Conservation (phyloP, 2,113 vertebrate genomes). For the Meriones unguiculatus region DNA sequence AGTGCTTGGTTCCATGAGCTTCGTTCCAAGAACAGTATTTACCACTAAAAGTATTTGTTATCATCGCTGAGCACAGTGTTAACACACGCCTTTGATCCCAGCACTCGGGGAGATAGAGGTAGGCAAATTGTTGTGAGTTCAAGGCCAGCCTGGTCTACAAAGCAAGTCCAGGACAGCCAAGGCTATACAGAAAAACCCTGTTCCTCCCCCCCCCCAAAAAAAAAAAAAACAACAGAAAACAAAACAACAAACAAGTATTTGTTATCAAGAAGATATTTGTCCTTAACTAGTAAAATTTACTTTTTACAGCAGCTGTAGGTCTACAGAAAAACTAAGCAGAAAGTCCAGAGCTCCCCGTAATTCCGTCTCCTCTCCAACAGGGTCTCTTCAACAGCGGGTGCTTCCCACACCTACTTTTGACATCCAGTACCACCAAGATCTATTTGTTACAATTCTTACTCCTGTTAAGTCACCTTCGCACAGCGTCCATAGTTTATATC, state of each 20-base stretch:
- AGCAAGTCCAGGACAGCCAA: no score
- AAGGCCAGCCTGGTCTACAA: no score
- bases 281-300: neutral
- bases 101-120: no score
- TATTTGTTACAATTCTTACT: neutral
- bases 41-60: neutral
- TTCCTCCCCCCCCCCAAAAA: no score
- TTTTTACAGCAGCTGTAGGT: neutral
- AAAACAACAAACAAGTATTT: no score
- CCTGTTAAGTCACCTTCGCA: no score
- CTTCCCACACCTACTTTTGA: neutral
- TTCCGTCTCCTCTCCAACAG: neutral
- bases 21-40: neutral
- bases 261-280: neutral
- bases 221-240: no score
- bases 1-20: neutral
- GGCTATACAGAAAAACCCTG: no score
- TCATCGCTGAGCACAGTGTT: neutral
- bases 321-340: conserved; percentile 5
- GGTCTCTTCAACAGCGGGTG: neutral
- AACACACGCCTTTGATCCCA: no score
- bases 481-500: neutral
- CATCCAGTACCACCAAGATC: neutral
- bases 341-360: neutral
- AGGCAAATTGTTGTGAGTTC: no score